These are phyloP conservation scores for Napeogenes sylphis DNA, from an alignment of 2,888 invertebrate genomes.

Conservation along the genomic window DNA sequence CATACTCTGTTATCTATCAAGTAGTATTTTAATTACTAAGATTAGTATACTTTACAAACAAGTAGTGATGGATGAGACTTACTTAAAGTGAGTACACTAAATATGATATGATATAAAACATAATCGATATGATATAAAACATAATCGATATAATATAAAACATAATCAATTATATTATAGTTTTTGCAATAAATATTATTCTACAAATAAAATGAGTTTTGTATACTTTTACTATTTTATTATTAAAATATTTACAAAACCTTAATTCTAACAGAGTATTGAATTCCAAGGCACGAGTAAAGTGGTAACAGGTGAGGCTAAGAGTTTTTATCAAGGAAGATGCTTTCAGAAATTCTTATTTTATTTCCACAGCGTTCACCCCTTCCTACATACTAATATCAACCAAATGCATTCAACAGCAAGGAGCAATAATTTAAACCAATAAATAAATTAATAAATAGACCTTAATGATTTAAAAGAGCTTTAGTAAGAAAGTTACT, in stretches of 20 bases:
- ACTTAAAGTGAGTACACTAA: too few relatives aligned
- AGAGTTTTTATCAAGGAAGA: constrained; percentile 31
- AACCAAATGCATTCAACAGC: constrained; percentile 71
- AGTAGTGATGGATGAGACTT: too few relatives aligned
- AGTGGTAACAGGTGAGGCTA: constrained; percentile 61
- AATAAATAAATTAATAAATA: constrained; percentile 66
- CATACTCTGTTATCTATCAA: constrained; percentile 46
- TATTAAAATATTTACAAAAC: constrained; percentile 66
- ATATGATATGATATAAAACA: neutral
- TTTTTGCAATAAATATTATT: neutral
- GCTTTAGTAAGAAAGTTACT: constrained; percentile 43
- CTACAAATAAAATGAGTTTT: constrained; percentile 22
- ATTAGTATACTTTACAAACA: too few relatives aligned
- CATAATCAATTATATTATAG: neutral
- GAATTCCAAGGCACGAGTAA: constrained; percentile 59
- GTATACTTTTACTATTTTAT: constrained; percentile 37
- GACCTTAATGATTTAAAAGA: constrained; percentile 43
- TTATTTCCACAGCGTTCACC: constrained; percentile 39
- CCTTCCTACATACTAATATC: constrained; percentile 25
- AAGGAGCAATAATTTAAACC: constrained; percentile 60
- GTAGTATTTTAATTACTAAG: constrained; percentile 15
- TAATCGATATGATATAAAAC: neutral
- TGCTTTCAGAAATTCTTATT: constrained; percentile 19
- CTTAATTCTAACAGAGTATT: constrained; percentile 67
- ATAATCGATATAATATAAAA: constrained; percentile 1